Conservation (phyloP, 2,888 invertebrate species). For the Pterobdella sp. region DNA sequence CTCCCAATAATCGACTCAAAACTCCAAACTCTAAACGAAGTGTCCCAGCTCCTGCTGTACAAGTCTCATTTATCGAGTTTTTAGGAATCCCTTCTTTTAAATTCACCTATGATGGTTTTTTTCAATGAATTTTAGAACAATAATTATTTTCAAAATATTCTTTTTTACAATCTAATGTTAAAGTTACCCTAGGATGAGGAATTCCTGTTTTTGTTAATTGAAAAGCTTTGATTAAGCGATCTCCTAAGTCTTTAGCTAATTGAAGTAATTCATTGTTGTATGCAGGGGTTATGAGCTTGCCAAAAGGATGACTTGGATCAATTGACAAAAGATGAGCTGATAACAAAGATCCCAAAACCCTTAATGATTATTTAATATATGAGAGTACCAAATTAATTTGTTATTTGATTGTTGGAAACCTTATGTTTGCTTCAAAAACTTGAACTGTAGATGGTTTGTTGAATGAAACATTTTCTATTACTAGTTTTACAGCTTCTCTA, state of each 20-base stretch:
- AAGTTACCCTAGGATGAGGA: slow-evolving; percentile 53
- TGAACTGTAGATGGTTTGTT: slow-evolving; percentile 60
- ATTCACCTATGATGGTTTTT: slow-evolving; percentile 53
- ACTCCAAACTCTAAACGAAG: slow-evolving; percentile 60
- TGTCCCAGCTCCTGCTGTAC: slow-evolving; percentile 61
- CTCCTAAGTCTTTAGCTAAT: slow-evolving; percentile 59
- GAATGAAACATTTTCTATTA: slow-evolving; percentile 58
- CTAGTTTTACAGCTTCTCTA: slow-evolving; percentile 56
- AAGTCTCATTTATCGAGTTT: slow-evolving; percentile 57
- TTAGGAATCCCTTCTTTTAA: slow-evolving; percentile 55
- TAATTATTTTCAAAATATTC: not conserved
- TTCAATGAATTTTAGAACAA: not conserved
- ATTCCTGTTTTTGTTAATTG: slow-evolving; percentile 58
- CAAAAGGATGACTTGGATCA: slow-evolving; percentile 57
- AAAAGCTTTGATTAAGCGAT: slow-evolving; percentile 59
- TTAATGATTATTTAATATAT: slow-evolving; percentile 37
- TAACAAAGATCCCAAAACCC: slow-evolving; percentile 58
- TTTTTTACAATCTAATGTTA: not conserved
- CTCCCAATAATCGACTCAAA: slow-evolving; percentile 57
- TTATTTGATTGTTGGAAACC: slow-evolving; percentile 45
- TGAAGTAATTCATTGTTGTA: slow-evolving; percentile 58
- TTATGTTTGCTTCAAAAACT: slow-evolving; percentile 62
- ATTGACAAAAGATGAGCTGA: slow-evolving; percentile 60
- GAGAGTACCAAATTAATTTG: not conserved
- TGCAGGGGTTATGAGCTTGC: slow-evolving; percentile 49